Evolutionary conservation across 2,797 vertebrate genomes (phyloP), one percentile per base, ranked within the genome.

Genomic region (Atherinosoma microstoma): DNA sequence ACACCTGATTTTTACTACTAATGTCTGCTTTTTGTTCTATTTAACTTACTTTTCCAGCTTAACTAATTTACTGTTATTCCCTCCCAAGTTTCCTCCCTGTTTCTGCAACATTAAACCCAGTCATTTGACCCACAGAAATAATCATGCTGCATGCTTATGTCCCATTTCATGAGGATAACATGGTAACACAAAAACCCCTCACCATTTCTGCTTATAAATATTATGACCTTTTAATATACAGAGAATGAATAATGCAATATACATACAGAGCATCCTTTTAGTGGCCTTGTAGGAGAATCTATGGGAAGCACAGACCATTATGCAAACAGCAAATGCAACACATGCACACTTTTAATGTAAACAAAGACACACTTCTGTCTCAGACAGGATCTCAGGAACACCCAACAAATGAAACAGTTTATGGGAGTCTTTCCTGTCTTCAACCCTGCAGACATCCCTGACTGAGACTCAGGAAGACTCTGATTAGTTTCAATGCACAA

Each of bases 401-500:
- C 76, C 65, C 78, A 45, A 67, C 67, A 74, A 90, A 76, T 73
- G 69, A 83, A 84, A 87, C 73, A 62, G 88, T 92, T 93, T 92
- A 92, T 85, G 83, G 58, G 62, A 87, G 75, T 76, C 79, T 67
- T 90, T 93, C 91, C 89, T 92, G 88, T 91, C 87, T 80, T 91
- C 87, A 70, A 78, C 71, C 82, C 59, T 54, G 67, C 68, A 87
- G 75, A 84, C 82, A 84, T 79, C 79, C 79, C 70, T 18, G 51
- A 70, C 82, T 54, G 76, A 80, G 76, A 85, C 84, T 75, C 92
- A 94, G 93, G 94, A 94, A 94, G 89, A 89, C 84, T 69, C 86
- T 92, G 76, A 94, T 94, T 93, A 90, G 85, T 78, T 84, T 83
- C 69, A 79, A 65, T 83, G 82, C 76, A 86, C 70, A 64, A 60